Conservation (phyloP, 2,113 vertebrate species). For the Pelecanoides urinatrix region DNA sequence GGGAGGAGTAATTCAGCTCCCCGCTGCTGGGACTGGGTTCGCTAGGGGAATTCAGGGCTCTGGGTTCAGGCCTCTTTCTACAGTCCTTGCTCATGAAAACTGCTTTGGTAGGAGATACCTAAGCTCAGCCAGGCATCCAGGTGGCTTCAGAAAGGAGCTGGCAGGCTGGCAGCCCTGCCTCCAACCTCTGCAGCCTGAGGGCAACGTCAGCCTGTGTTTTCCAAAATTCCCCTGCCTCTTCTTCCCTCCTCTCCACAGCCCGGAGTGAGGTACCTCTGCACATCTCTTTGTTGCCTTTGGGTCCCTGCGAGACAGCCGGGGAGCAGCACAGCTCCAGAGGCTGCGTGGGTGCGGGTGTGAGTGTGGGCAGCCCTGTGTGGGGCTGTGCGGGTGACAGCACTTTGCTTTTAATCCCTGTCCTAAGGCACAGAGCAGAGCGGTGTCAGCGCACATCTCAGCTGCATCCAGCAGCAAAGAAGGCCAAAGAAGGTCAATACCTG, state of each 20-base stretch:
- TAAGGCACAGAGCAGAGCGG: not conserved
- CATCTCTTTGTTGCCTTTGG: not conserved
- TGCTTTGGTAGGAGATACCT: not conserved
- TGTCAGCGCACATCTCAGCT: not conserved
- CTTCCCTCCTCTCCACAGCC: not conserved
- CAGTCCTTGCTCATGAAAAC: not conserved
- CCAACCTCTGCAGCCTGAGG: not conserved
- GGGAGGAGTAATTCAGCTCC: not conserved
- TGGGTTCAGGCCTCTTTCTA: not conserved
- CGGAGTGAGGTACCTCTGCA: not conserved
- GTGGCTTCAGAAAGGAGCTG: not conserved
- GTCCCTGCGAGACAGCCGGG: not conserved
- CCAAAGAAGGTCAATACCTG: too few species aligned
- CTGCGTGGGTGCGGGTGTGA: not conserved
- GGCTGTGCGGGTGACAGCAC: not conserved
- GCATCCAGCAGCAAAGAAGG: not conserved
- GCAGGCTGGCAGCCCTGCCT: not conserved
- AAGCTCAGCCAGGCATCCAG: not conserved
- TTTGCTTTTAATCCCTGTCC: not conserved
- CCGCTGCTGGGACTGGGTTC: not conserved
- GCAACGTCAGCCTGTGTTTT: not conserved
- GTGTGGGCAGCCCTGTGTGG: accelerated
- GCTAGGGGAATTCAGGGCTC: not conserved
- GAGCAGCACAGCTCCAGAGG: not conserved
- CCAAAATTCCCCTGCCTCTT: not conserved